Conservation (phyloP, 2,888 invertebrate genomes). For the Chironomus riparius region DNA sequence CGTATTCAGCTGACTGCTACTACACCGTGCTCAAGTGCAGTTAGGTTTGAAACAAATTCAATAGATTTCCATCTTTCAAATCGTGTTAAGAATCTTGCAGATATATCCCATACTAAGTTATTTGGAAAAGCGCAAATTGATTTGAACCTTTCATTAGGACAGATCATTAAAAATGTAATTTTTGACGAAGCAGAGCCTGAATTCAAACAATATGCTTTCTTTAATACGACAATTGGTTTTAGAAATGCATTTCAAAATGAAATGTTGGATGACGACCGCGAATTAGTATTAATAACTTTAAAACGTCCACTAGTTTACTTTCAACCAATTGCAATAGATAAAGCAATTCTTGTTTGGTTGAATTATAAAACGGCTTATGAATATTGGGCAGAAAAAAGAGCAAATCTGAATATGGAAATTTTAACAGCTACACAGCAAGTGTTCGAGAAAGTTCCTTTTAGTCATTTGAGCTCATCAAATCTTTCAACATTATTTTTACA, state of each 20-base stretch:
- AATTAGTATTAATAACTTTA: constrained; percentile 80
- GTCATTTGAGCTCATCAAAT: constrained; percentile 68
- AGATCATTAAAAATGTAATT: constrained; percentile 82
- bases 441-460: constrained; percentile 67
- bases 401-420: constrained; percentile 83
- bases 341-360: constrained; percentile 96
- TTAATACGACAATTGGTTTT: constrained; percentile 86
- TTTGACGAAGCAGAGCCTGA: constrained; percentile 97
- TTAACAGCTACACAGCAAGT: constrained; percentile 63
- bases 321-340: constrained; percentile 95
- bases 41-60: constrained; percentile 89
- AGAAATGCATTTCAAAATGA: constrained; percentile 84
- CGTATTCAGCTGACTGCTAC: constrained; percentile 96
- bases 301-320: constrained; percentile 92
- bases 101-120: constrained; percentile 55
- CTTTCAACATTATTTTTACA: constrained; percentile 87
- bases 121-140: constrained; percentile 83
- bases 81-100: constrained; percentile 76
- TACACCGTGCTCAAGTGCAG: constrained; percentile 94
- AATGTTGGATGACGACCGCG: constrained; percentile 78
- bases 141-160: constrained; percentile 90
- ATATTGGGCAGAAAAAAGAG: constrained; percentile 96
- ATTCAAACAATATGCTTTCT: constrained; percentile 96
- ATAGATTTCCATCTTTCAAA: constrained; percentile 91
- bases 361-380: constrained; percentile 99